phyloP scores from a whole-genome alignment of 2,113 vertebrate genomes.

The Acanthochromis polyacanthus region DNA sequence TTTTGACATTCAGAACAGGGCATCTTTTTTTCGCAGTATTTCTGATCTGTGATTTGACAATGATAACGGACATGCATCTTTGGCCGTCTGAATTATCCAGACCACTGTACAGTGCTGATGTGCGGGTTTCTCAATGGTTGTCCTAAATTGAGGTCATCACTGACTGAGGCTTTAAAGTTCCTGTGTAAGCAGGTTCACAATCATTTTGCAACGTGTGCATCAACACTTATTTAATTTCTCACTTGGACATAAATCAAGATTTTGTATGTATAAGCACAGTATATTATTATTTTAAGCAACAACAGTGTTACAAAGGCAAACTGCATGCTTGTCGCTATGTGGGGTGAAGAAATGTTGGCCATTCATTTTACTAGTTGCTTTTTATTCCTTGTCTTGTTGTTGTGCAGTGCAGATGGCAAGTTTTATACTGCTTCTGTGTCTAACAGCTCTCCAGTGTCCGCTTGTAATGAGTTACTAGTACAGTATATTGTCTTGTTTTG shows the following conservation, averaged over 20 bases:
- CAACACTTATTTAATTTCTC: not conserved
- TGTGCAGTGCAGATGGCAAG: not conserved
- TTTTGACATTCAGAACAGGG: not conserved
- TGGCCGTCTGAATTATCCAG: not conserved
- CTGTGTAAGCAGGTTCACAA: slow-evolving; percentile 9
- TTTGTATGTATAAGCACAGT: not conserved
- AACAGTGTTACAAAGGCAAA: not conserved
- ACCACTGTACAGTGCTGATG: slow-evolving; percentile 1
- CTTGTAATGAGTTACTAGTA: not conserved
- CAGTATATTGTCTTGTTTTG: not conserved
- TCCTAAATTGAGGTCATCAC: slow-evolving; percentile 1
- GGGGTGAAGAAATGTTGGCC: not conserved
- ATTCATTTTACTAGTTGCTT: not conserved
- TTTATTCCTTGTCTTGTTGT: not conserved
- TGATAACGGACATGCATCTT: not conserved
- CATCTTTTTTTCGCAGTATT: not conserved
- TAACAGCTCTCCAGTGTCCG: not conserved
- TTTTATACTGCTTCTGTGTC: not conserved
- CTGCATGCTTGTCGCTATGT: not conserved
- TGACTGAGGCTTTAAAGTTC: slow-evolving; percentile 17
- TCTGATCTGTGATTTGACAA: not conserved
- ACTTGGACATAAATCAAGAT: not conserved
- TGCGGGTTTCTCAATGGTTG: slow-evolving; percentile 10
- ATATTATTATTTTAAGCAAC: not conserved
- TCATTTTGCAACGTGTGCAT: not conserved